These are phyloP conservation scores for Drosophila baimaii DNA, from an alignment of 1,140 invertebrate species.

Conservation along the genomic window DNA sequence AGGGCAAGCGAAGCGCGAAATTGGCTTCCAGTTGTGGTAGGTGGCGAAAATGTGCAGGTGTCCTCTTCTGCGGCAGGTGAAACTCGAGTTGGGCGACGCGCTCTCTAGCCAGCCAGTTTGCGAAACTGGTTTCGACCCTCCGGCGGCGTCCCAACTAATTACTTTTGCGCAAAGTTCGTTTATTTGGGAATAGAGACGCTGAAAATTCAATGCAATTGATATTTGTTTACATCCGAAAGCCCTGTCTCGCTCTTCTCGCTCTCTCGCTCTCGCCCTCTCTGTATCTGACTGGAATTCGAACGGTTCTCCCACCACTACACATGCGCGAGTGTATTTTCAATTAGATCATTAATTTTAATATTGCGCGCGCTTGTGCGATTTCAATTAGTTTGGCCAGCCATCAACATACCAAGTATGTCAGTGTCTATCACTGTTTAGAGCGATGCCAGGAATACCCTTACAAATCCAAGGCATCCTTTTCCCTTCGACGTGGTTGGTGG, in stretches of 20 bases:
- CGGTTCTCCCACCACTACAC: constrained; percentile 29
- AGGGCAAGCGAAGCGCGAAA: constrained; percentile 74
- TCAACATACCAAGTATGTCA: constrained; percentile 24
- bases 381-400: constrained; percentile 54
- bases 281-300: constrained; percentile 47
- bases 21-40: constrained; percentile 49
- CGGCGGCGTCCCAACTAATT: constrained; percentile 4
- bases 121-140: constrained; percentile 29
- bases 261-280: constrained; percentile 8
- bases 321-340: constrained; percentile 60
- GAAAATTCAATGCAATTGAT: constrained; percentile 11
- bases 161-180: neutral
- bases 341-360: constrained; percentile 80
- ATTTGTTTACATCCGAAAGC: constrained; percentile 53
- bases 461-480: constrained; percentile 1
- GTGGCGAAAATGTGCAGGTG: constrained; percentile 28
- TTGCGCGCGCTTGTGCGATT: constrained; percentile 64
- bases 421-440: no score
- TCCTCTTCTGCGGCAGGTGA: constrained; percentile 52
- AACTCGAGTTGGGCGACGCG: constrained; percentile 19
- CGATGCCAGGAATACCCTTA: constrained; percentile 5
- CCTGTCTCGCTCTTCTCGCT: constrained; percentile 1
- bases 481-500: neutral
- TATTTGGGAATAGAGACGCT: neutral
- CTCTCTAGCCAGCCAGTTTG: constrained; percentile 7